Base-by-base conservation (phyloP, 2,797 vertebrate genomes). In the Thunnus albacares region DNA sequence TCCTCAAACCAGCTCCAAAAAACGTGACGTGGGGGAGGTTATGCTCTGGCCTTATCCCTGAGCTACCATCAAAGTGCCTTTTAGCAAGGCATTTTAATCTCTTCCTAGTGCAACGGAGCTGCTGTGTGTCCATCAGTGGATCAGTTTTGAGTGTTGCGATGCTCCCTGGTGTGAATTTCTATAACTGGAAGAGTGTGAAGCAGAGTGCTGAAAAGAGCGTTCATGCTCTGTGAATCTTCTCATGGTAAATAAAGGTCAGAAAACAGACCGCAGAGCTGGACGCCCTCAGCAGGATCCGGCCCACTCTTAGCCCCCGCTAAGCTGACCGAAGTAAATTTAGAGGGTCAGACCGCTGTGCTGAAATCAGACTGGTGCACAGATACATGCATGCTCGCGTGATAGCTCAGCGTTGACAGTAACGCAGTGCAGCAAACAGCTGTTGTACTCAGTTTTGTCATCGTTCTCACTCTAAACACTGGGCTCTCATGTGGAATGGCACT, bases 221-320 rank as follows among this genome's bases (percentile, higher is more conserved):
- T 59, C 61, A 11, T 51, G 58, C 75, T 77, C 47, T 2, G 38
- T 47, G 80, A 76, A 67, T 78, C 88, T 90, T 93, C 88, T 82
- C 90, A 82, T 72, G 71, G 73, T 82, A 38, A 83, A 89, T 84
- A 90, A 93, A 94, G 90, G 88, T 91, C 81, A 79, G 83, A n/a
- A 75, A 78, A 75, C 60, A 51, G 45, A 3, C 35, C 26, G 7
- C 51, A 0, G 61, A 64, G 56, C 47, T 9, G 55, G 38, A 35
- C n/a, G 12, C 62, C 68, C 43, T 38, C 38, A 4, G 49, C 78
- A 43, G 79, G 71, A 60, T 68, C 49, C 60, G 0, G 53, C 20
- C 53, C 59, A 1, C 68, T 59, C 49, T 52, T 13, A 30, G 57
- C 69, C 14, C 20, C 5, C 3, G 22, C 61, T 28, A n/a, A 70